Percentiles rank a stretch among this genome's conserved stretches.
These are phyloP conservation scores for Microctenopoma stevenorrisi DNA, from an alignment of 2,797 vertebrate species.

Conservation along the genomic window DNA sequence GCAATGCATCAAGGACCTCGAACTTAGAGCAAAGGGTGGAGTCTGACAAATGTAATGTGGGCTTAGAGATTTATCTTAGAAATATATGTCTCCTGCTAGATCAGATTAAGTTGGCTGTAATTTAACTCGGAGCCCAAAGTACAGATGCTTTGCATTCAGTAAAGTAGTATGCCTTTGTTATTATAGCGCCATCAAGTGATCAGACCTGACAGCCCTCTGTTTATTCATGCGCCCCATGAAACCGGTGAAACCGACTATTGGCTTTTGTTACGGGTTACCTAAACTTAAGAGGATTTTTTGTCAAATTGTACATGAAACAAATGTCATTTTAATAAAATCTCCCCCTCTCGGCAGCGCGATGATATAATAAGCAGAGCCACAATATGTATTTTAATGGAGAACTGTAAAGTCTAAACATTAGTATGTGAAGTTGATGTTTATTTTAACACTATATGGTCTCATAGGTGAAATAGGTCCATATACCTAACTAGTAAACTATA, in stretches of 20 bases:
- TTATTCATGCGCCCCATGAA: slow-evolving; percentile 23
- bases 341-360: neutral
- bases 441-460: neutral
- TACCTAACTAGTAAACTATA: slow-evolving; percentile 39
- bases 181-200: slow-evolving; percentile 81
- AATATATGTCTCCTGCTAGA: slow-evolving; percentile 17
- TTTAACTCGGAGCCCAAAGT: slow-evolving; percentile 26
- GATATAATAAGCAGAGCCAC: neutral
- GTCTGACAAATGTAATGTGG: slow-evolving; percentile 10
- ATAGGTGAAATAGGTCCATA: neutral
- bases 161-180: slow-evolving; percentile 50
- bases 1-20: neutral
- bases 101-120: slow-evolving; percentile 13
- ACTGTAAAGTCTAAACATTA: slow-evolving; percentile 19
- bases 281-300: slow-evolving; percentile 11
- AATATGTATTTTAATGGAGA: neutral
- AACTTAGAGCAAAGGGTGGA: neutral
- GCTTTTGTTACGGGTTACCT: slow-evolving; percentile 23
- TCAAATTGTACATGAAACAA: neutral
- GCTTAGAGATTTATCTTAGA: slow-evolving; percentile 6
- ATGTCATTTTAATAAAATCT: neutral
- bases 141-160: slow-evolving; percentile 17
- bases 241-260: slow-evolving; percentile 18
- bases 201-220: slow-evolving; percentile 27
- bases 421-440: neutral